Base-by-base conservation (phyloP, 1,140 invertebrate genomes). In the Paracyclopina nana region DNA sequence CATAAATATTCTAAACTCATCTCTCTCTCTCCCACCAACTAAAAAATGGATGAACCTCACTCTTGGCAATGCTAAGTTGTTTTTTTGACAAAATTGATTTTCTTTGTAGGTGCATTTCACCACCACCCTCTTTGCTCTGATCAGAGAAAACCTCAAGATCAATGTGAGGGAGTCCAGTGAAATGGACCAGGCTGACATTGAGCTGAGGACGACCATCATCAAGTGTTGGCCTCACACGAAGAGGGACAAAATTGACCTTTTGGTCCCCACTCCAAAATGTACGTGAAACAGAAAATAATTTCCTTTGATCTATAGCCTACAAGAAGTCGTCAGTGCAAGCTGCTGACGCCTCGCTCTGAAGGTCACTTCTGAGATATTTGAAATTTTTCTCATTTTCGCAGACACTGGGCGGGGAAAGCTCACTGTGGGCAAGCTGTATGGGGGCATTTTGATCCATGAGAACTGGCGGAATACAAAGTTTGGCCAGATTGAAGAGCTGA, bases 401-500 rank as follows among this genome's bases (percentile, higher is more conserved):
- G 85, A 87, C 66, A 66, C 90, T 56, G 78, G 77, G 61, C 75
- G 74, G 61, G 77, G 77, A 42, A 92, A 88, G 68, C 65, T 98
- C 57, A 95, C 90, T 45, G 91, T 98, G 54, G 95, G 95, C 60
- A 99, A 99, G 71, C 87, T 99, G 60, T 99, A 98, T 67, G 90
- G 84, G 55, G 87, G 87, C 52, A 73, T 96, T 50, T 72, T 99
- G 45, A 94, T 99, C 61, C 68, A 92, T 55, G 94, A 99, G 67
- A 96, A 91, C 68, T 99, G 91, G 85, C 79, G 79, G 65, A 80
- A 82, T 46, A 90, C 84, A 46, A 75, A 75, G 60, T 88, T 88
- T 71, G 82, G 82, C 55, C 79, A 84, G 64, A 75, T 80, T 20
- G 42, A 44, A 44, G 42, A 18, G 16, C 42, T 44, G 5, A 14